Percentiles rank a stretch among this genome's conserved stretches.
These are phyloP conservation scores for Pangasianodon hypophthalmus DNA, from an alignment of 2,113 vertebrate genomes.

Conservation along the genomic window DNA sequence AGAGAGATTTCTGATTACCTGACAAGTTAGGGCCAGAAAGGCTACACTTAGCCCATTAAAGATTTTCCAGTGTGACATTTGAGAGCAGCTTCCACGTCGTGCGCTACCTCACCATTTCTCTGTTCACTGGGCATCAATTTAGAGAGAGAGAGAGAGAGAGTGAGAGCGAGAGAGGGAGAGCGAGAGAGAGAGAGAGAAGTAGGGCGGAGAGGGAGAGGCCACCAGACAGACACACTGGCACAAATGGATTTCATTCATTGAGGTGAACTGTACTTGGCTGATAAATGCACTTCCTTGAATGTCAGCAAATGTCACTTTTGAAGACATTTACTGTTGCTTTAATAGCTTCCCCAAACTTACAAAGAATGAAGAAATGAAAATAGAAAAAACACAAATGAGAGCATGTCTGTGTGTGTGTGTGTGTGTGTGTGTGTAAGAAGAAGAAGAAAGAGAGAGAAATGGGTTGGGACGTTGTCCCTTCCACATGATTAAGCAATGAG, in stretches of 20 bases:
- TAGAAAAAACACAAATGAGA: constrained; percentile 61
- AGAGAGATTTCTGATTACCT: constrained; percentile 93
- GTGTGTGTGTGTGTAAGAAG: constrained; percentile 44
- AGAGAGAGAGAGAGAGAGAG: constrained; percentile 51
- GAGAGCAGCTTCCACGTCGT: constrained; percentile 84
- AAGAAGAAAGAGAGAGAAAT: constrained; percentile 74
- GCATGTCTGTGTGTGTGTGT: constrained; percentile 38
- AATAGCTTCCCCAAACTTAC: constrained; percentile 85
- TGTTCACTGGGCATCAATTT: constrained; percentile 88
- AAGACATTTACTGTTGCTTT: constrained; percentile 95
- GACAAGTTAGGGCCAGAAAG: constrained; percentile 98
- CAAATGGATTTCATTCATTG: constrained; percentile 90
- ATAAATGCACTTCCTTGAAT: constrained; percentile 99
- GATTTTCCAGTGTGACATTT: constrained; percentile 98
- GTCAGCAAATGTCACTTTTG: constrained; percentile 99
- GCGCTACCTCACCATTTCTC: constrained; percentile 92
- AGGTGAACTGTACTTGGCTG: constrained; percentile 91
- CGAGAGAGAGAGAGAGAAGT: constrained; percentile 36
- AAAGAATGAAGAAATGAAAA: constrained; percentile 82
- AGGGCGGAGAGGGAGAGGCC: constrained; percentile 69
- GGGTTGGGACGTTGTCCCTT: constrained; percentile 87
- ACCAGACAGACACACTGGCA: constrained; percentile 84
- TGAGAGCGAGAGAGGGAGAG: constrained; percentile 46
- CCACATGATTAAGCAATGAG: constrained; percentile 97
- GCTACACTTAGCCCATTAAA: constrained; percentile 99